Evolutionary conservation across 2,888 invertebrate species (phyloP).

Genomic region (Peribatodes rhomboidaria): DNA sequence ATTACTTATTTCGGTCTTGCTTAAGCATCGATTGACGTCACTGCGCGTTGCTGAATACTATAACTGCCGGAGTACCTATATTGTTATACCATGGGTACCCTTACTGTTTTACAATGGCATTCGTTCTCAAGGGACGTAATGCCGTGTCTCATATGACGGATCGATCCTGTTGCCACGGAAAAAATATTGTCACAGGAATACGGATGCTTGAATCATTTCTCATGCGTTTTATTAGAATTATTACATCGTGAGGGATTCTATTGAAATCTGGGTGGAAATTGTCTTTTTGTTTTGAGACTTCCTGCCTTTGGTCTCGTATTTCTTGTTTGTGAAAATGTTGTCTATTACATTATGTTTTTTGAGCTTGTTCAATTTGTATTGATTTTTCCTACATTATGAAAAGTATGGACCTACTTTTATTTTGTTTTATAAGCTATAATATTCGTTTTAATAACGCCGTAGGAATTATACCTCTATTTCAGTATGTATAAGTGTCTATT

Average conservation of each 20-base stretch:
- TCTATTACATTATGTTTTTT: constrained; percentile 2
- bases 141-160: constrained; percentile 74
- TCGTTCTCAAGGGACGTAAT: constrained; percentile 61
- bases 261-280: constrained; percentile 45
- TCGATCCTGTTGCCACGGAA: constrained; percentile 63
- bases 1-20: too few species aligned
- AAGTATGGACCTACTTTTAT: too few species aligned
- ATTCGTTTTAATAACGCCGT: too few species aligned
- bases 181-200: constrained; percentile 59
- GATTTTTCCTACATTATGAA: background rate
- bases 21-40: too few species aligned
- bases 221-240: constrained; percentile 51
- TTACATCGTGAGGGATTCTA: constrained; percentile 47
- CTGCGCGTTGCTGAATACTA: too few species aligned
- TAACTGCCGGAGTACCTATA: too few species aligned
- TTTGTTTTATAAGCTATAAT: too few species aligned
- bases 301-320: constrained; percentile 21
- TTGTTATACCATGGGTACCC: background rate
- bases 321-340: constrained; percentile 7
- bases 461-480: too few species aligned
- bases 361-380: background rate
- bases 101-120: constrained; percentile 16
- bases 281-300: constrained; percentile 40
- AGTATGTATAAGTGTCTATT: too few species aligned
- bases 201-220: constrained; percentile 48